Evolutionary conservation across 2,888 invertebrate genomes (phyloP), one percentile per base, ranked within the genome.

Genomic region (Allygus modestus): DNA sequence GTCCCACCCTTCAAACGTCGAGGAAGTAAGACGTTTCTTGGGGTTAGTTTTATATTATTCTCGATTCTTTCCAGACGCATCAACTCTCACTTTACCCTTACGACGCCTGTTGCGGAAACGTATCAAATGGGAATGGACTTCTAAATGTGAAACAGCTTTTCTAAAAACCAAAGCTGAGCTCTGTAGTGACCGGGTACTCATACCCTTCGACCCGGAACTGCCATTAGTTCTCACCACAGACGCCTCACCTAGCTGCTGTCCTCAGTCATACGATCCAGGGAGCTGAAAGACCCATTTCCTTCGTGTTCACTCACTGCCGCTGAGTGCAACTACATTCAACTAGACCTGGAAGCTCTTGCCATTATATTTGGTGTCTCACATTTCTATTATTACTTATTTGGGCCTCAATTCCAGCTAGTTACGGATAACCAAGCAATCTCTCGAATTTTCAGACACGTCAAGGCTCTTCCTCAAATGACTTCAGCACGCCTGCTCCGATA

Each of bases 101-200:
- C 82, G 86, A 37, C 31, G 75, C 26, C 81, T 87, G 41, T 79
- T 87, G 9, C 20, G 23, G 20, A 23, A 23, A 75, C 71, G 65
- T 84, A 86, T 77, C 46, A 82, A 58, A 73, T 88, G 85, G 58
- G 17, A 75, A 28, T 88, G 88, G 88, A 82, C 85, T 17, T 7
- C 43, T 23, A 26, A 77, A 54, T 87, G 87, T 77, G 86, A 88
- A 69, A 41, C 31, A 20, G 85, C 87, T n/a, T 88, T 88, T 69
- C 17, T 43, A 28, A 86, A 85, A 79, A 82, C 88, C 5, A 88
- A 88, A 82, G 20, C 84, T 43, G 86, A 87, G 77, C 84, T 88
- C 26, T 83, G 85, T n/a, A 86, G 84, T 26, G 86, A 88, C n/a
- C 65, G 65, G 73, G 85, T 88, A 0, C 79, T 88, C 0, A 54